Evolutionary conservation across 92 coral and sea anemone genomes (phyloP).

Genomic region (Epizoanthus rinbou): DNA sequence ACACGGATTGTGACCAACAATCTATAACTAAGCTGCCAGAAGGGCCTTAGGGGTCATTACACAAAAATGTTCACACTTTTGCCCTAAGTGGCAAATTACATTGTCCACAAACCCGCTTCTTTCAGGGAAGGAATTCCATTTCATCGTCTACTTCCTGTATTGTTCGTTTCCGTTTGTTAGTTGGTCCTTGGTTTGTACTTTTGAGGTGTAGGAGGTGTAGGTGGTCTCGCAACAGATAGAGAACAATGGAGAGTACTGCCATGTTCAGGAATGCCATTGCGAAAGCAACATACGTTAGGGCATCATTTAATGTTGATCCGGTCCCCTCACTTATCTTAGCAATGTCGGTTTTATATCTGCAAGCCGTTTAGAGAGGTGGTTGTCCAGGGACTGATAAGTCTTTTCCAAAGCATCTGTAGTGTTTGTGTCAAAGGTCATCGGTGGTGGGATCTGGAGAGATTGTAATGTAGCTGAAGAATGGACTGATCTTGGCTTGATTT

Average conservation of each 20-base stretch:
- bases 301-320: neutral
- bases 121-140: neutral
- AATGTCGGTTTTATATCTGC: neutral
- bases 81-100: neutral
- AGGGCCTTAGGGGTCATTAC: neutral
- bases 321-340: neutral
- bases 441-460: neutral
- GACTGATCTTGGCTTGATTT: neutral
- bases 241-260: no score
- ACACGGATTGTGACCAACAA: neutral
- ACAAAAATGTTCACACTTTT: neutral
- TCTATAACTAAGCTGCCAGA: neutral
- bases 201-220: neutral
- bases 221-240: no score
- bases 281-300: neutral
- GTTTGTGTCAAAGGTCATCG: neutral
- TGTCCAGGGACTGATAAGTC: neutral
- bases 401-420: slow-evolving; percentile 9
- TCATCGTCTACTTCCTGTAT: neutral
- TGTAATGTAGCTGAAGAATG: neutral
- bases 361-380: neutral
- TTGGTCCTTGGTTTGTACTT: neutral
- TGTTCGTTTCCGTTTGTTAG: no score
- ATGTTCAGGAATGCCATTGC: neutral
- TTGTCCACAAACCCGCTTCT: neutral